These are phyloP conservation scores for Entelurus aequoreus DNA, from an alignment of 2,113 vertebrate species.

Conservation along the genomic window DNA sequence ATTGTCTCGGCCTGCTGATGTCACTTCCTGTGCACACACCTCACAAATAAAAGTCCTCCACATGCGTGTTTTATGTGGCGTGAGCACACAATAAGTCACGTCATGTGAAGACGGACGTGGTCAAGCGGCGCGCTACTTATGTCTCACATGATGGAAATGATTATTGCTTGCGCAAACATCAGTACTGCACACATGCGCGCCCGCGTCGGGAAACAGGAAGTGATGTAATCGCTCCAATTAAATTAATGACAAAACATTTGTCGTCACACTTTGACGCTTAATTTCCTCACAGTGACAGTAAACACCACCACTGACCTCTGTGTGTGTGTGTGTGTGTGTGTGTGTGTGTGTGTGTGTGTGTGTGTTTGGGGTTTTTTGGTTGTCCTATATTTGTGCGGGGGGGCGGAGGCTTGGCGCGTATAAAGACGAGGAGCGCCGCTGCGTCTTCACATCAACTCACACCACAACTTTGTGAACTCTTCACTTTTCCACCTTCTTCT, in stretches of 20 bases:
- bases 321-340: conserved; percentile 17
- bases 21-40: background rate
- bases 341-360: too few relatives aligned
- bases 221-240: conserved; percentile 10
- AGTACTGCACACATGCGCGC: conserved; percentile 1
- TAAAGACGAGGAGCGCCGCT: conserved; percentile 24
- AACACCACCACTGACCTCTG: conserved; percentile 34
- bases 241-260: background rate
- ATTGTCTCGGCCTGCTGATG: background rate
- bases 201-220: conserved; percentile 13
- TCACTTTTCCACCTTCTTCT: too few relatives aligned
- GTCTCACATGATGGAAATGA: too few relatives aligned
- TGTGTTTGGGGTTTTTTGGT: conserved; percentile 45
- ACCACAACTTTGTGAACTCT: background rate
- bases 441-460: conserved; percentile 20
- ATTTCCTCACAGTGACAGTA: conserved; percentile 57
- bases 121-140: too few relatives aligned
- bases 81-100: too few relatives aligned
- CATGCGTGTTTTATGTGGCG: too few relatives aligned
- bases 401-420: conserved; percentile 45
- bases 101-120: too few relatives aligned
- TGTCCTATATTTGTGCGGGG: conserved; percentile 48
- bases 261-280: conserved; percentile 19
- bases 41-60: background rate
- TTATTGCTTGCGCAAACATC: background rate